Evolutionary conservation across 2,797 vertebrate species (phyloP), one percentile per base, ranked within the genome.

Genomic region (Myotis findleyi): DNA sequence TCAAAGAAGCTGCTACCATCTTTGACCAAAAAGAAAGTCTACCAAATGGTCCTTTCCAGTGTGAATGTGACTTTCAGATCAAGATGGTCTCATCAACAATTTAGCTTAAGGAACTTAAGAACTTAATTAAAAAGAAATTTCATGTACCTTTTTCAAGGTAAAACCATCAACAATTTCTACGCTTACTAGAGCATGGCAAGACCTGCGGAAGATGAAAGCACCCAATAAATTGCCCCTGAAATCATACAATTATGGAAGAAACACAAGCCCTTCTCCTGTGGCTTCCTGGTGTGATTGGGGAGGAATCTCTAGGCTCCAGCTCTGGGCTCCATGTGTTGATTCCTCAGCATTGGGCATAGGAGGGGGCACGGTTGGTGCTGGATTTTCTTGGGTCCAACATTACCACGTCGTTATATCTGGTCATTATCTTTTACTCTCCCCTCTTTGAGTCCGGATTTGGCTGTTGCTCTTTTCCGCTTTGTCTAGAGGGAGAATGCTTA

Each of bases 81-180:
- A 59, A 66, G 73, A 79, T 62, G 68, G 3, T 57, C 30, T 38
- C 68, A 41, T 25, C n/a, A 33, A 49, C 71, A 73, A 44, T 44
- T 47, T 73, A 47, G 71, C n/a, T 90, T 25, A 75, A 62, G 73
- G 57, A 91, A 80, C 18, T 44, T 23, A 69, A 66, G 59, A 83
- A 72, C 17, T n/a, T 89, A 88, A n/a, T 73, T 66, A 16, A 41
- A 1, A 23, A 64, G 44, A 79, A 18, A 33, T 30, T 23, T 59
- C 68, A 36, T 10, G 3, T 36, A 64, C 13, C 10, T 4, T 47
- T 57, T 79, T 79, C n/a, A 72, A 92, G 49, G 33, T 33, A 84
- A 85, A 55, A 9, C 47, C 27, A 76, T 10, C 62, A 76, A 62
- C 17, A 41, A 27, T 69, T 77, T 83, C 49, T 51, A 85, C 25